Evolutionary conservation across 2,888 invertebrate species (phyloP).

Genomic region (Drosophila buzzatii): DNA sequence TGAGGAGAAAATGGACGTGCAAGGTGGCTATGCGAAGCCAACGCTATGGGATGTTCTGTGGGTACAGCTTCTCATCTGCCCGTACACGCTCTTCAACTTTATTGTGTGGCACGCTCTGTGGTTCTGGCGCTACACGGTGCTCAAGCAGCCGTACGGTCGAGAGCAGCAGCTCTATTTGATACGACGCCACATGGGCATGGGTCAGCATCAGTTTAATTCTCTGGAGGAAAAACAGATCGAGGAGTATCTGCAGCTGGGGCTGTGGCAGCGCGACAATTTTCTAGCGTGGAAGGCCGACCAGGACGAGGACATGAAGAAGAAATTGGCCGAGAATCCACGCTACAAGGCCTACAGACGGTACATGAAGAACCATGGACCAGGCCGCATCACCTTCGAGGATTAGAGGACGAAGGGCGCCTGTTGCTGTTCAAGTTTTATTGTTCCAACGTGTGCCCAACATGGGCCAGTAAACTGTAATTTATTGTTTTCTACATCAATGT

Average conservation of each 20-base stretch:
- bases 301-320: slow-evolving; percentile 94
- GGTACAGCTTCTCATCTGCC: slow-evolving; percentile 92
- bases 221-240: slow-evolving; percentile 91
- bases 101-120: slow-evolving; percentile 91
- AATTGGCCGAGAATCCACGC: slow-evolving; percentile 93
- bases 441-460: slow-evolving; percentile 45
- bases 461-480: slow-evolving; percentile 30
- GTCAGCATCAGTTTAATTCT: slow-evolving; percentile 90
- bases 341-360: slow-evolving; percentile 96
- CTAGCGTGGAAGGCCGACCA: slow-evolving; percentile 91
- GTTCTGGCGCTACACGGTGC: slow-evolving; percentile 92
- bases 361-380: slow-evolving; percentile 95
- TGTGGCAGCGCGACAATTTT: slow-evolving; percentile 94
- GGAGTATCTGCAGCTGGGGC: slow-evolving; percentile 90
- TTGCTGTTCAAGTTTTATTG: slow-evolving; percentile 82
- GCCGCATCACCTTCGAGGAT: slow-evolving; percentile 96
- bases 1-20: slow-evolving; percentile 96
- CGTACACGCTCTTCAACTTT: slow-evolving; percentile 90
- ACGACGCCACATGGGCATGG: slow-evolving; percentile 91
- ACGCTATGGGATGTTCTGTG: slow-evolving; percentile 91
- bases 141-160: slow-evolving; percentile 91
- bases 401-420: slow-evolving; percentile 78
- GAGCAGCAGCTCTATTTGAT: slow-evolving; percentile 95
- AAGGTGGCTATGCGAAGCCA: slow-evolving; percentile 96
- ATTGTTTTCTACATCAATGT: slow-evolving; percentile 23